Evolutionary conservation across 2,113 vertebrate species (phyloP).

Genomic region (Clarias batrachus): DNA sequence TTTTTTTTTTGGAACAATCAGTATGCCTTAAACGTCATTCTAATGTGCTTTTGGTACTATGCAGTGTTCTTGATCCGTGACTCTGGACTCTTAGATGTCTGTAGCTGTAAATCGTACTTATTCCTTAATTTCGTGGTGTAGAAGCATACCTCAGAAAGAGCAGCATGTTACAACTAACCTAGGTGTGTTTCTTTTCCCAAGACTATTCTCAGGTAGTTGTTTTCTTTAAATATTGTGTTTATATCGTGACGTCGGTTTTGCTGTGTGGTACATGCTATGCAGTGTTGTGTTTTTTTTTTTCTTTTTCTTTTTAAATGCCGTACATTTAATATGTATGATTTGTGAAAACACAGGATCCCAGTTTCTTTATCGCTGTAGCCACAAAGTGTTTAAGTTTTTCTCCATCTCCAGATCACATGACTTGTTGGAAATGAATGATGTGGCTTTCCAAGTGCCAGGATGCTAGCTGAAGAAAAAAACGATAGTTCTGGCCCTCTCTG

Average conservation of each 20-base stretch:
- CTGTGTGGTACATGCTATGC: not conserved
- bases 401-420: not conserved
- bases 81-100: conserved; percentile 39
- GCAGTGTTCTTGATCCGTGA: conserved; percentile 55
- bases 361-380: not conserved
- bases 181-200: conserved; percentile 22
- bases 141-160: conserved; percentile 52
- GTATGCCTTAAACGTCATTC: conserved; percentile 68
- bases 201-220: conserved; percentile 54
- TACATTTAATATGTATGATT: not conserved
- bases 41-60: conserved; percentile 55
- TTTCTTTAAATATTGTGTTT: not conserved
- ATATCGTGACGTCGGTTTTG: conserved; percentile 17
- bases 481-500: not conserved
- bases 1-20: conserved; percentile 51
- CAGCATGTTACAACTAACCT: conserved; percentile 51
- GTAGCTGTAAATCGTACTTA: conserved; percentile 9
- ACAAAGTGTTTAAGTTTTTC: not conserved
- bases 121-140: conserved; percentile 6
- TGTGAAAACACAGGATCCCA: not conserved
- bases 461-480: not conserved
- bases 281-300: not conserved
- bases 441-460: not conserved
- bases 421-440: not conserved
- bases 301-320: not conserved